Conservation (phyloP, 1,140 invertebrate genomes). For the Megathymus violae region DNA sequence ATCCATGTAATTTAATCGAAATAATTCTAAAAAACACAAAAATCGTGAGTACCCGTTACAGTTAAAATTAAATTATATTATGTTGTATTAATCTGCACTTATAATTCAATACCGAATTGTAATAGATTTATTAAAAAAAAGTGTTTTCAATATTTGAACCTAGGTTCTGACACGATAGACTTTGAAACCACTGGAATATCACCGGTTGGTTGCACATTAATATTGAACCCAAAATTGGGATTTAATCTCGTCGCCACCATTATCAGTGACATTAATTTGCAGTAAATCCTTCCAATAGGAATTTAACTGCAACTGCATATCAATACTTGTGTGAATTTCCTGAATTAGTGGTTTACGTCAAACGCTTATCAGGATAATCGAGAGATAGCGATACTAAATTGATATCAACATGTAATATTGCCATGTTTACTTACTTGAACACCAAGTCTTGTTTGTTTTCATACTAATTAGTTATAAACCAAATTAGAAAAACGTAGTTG, state of each 20-base stretch:
- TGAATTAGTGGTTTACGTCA: conserved; percentile 35
- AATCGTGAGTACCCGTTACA: too few relatives aligned
- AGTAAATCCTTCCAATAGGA: conserved; percentile 17
- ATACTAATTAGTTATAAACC: too few relatives aligned
- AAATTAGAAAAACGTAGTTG: too few relatives aligned
- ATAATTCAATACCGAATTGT: too few relatives aligned
- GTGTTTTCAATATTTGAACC: neutral
- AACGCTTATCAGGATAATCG: conserved; percentile 29
- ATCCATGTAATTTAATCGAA: too few relatives aligned
- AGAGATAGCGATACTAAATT: conserved; percentile 19
- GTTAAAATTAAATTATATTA: too few relatives aligned
- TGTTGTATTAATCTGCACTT: too few relatives aligned
- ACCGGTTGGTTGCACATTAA: too few relatives aligned
- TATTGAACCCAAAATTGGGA: conserved; percentile 2
- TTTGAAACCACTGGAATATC: too few relatives aligned
- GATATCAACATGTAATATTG: conserved; percentile 19
- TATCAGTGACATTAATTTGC: conserved; percentile 26
- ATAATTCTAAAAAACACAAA: too few relatives aligned
- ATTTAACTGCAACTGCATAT: conserved; percentile 17
- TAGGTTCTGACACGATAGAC: neutral
- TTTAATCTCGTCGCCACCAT: conserved; percentile 1
- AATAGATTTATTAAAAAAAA: too few relatives aligned
- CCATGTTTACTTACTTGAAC: neutral
- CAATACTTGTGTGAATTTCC: conserved; percentile 2
- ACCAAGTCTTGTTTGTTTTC: neutral